Evolutionary conservation across 2,797 vertebrate genomes (phyloP), one percentile per base, ranked within the genome.

Genomic region (Gallinago nigripennis): DNA sequence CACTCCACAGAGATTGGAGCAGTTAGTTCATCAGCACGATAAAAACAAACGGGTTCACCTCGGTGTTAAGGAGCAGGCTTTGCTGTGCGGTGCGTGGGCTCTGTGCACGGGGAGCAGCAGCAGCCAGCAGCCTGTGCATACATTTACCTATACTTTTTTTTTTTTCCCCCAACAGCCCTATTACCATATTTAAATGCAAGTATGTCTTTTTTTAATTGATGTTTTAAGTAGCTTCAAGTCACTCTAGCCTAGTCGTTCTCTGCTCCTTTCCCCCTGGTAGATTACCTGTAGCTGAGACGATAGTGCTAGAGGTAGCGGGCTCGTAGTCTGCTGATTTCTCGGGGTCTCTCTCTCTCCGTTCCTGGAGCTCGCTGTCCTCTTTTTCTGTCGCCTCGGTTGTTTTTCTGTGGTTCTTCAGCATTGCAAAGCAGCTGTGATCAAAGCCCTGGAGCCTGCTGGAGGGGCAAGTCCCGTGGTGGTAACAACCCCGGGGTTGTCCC

Each of bases 121-220:
- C 76, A 35, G 58, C 28, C 33, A 27, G 48, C 69, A 85, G 82
- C 85, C 88, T 37, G n/a, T 90, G 61, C 96, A 37, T 90, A 58
- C 73, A 91, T 98, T 98, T 95, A 98, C 97, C 95, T 96, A 54
- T 90, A 92, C 95, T 91, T 0, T 92, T 96, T 94, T 97, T 95
- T 95, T 86, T 92, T 65, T 73, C 61, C 97, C 93, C 91, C 94
- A 91, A 97, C 98, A 98, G 98, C 98, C 97, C 94, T 98, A 97
- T 98, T 98, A 94, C 98, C 98, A 94, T 98, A 98, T 97, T 98
- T 98, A 98, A 98, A 98, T 98, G 98, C 98, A 98, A 98, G 98
- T 98, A 98, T 97, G 98, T 98, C 90, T 96, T 94, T 93, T 97
- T 98, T 98, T 93, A 94, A 93, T 98, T 97, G 94, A 54, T 95